Conservation (phyloP, 2,797 vertebrate species). For the Tragopan temminckii region DNA sequence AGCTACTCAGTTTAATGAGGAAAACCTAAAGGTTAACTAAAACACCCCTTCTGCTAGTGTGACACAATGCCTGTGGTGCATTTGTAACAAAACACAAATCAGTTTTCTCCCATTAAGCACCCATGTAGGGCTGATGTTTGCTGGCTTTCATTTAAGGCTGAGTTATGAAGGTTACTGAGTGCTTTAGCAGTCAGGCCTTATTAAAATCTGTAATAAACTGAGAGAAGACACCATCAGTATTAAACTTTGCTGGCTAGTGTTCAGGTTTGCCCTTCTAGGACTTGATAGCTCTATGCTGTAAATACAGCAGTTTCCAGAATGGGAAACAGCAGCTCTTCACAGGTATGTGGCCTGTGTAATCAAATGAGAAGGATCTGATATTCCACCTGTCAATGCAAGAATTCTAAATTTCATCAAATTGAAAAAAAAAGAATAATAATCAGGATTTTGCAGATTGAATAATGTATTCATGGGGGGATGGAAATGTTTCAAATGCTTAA, state of each 20-base stretch:
- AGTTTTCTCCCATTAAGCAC: background rate
- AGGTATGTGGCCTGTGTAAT: accelerated
- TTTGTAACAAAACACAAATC: accelerated
- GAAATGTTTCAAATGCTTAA: background rate
- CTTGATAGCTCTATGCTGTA: background rate
- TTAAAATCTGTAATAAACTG: background rate
- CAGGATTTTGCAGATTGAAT: too few species aligned
- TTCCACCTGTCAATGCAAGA: background rate
- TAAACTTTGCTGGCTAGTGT: background rate
- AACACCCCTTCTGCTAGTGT: background rate
- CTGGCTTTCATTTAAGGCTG: background rate
- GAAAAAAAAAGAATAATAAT: background rate
- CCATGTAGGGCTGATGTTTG: accelerated
- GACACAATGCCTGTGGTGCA: accelerated
- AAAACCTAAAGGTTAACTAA: background rate
- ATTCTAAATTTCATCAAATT: background rate
- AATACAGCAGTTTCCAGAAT: accelerated
- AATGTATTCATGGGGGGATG: accelerated
- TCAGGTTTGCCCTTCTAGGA: background rate
- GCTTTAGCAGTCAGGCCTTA: background rate
- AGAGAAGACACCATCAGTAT: accelerated
- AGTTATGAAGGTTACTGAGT: background rate
- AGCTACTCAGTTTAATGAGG: slow-evolving; percentile 6
- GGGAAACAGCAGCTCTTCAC: background rate
- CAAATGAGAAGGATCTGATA: background rate